Conservation (phyloP, 2,797 vertebrate genomes). For the Urosaurus nigricauda region DNA sequence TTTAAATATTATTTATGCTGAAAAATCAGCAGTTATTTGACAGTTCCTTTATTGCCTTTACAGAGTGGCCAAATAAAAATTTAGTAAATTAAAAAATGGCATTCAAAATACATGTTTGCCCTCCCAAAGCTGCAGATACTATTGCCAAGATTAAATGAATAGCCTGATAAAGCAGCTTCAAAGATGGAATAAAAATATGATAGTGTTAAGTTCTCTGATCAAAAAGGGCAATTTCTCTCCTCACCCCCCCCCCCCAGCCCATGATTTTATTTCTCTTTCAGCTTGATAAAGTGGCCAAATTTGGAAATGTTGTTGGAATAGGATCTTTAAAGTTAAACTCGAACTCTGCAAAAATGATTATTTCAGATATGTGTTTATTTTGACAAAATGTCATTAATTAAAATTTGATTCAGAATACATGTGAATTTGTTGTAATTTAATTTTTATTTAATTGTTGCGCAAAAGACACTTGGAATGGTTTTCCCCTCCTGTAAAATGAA, state of each 20-base stretch:
- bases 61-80: slow-evolving; percentile 54
- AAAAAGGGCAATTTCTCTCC: slow-evolving; percentile 12
- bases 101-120: slow-evolving; percentile 47
- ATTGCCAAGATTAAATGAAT: slow-evolving; percentile 31
- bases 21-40: slow-evolving; percentile 41
- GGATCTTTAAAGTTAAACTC: slow-evolving; percentile 54
- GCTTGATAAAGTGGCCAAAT: slow-evolving; percentile 38
- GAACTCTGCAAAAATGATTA: slow-evolving; percentile 55
- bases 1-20: slow-evolving; percentile 47
- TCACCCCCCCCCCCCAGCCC: slow-evolving; percentile 12
- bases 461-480: slow-evolving; percentile 72
- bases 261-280: slow-evolving; percentile 28
- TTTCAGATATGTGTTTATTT: slow-evolving; percentile 65
- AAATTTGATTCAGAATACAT: slow-evolving; percentile 66
- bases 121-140: slow-evolving; percentile 51
- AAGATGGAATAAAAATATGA: not conserved
- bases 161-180: slow-evolving; percentile 35
- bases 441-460: slow-evolving; percentile 74
- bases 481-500: slow-evolving; percentile 78
- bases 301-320: slow-evolving; percentile 38
- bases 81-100: slow-evolving; percentile 41
- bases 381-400: slow-evolving; percentile 66
- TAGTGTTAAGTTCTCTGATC: not conserved
- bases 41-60: slow-evolving; percentile 40
- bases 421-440: slow-evolving; percentile 70